A percentile compares a stretch with the other conserved stretches of the same genome.
phyloP scores from a whole-genome alignment of 1,140 invertebrate species.

The Drosophila seguyi region DNA sequence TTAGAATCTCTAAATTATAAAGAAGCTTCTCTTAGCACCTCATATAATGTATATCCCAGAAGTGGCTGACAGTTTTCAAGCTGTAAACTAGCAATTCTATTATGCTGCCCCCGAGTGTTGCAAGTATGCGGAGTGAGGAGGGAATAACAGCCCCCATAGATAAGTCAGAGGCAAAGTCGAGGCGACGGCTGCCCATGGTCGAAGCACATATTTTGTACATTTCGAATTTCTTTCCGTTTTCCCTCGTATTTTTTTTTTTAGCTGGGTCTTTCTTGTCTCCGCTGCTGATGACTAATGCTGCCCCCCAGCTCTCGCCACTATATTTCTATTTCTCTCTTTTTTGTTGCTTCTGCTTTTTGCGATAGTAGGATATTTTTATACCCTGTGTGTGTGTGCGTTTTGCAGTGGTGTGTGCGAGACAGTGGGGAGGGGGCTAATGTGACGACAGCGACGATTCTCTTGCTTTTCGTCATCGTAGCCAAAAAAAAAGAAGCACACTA shows the following conservation, averaged over 20 bases:
- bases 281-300: slow-evolving; percentile 42
- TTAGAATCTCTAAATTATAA: no score
- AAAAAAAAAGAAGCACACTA: slow-evolving; percentile 21
- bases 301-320: slow-evolving; percentile 1
- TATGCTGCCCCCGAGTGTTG: neutral
- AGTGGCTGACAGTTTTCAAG: neutral
- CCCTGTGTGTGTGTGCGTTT: neutral
- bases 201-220: slow-evolving; percentile 21
- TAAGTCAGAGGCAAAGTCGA: slow-evolving; percentile 50
- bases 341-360: slow-evolving; percentile 14
- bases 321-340: slow-evolving; percentile 11
- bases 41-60: neutral
- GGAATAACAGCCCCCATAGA: slow-evolving; percentile 19
- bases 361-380: slow-evolving; percentile 57
- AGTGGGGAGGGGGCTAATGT: slow-evolving; percentile 41
- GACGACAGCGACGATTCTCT: slow-evolving; percentile 39
- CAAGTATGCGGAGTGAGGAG: neutral
- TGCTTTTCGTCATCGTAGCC: slow-evolving; percentile 33
- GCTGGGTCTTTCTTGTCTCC: slow-evolving; percentile 16
- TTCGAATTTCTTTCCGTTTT: slow-evolving; percentile 11
- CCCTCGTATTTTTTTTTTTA: slow-evolving; percentile 24
- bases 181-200: slow-evolving; percentile 40
- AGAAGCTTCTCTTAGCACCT: no score
- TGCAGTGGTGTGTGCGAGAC: neutral
- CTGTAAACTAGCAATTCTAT: neutral